Base-by-base conservation (phyloP, 2,113 vertebrate species). In the Hippoglossus stenolepis region DNA sequence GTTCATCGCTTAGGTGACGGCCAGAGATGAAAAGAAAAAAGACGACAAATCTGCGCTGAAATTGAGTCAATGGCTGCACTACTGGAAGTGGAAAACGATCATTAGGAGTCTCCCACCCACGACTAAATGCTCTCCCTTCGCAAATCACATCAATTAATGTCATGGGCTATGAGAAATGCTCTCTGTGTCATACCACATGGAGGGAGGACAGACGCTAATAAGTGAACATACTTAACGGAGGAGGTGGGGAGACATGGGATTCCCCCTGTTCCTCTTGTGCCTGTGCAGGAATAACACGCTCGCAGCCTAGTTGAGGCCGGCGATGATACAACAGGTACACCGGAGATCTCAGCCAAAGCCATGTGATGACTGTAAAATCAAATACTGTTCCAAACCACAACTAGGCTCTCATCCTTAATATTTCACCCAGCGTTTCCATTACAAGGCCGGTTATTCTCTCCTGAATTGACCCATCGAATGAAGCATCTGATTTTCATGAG, bases 81-180 rank as follows among this genome's bases (percentile, higher is more conserved):
- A 80, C 91, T 94, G 94, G 94, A 94, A 95, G 93, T 94, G 93
- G 93, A 92, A 94, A 91, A 90, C 31, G 92, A 93, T 94, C 93
- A 95, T 94, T 94, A 94, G 93, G 90, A 91, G 93, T 90, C 91
- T 94, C 91, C 94, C 94, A 93, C 94, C 91, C 94, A 94, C 92
- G 88, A 69, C 90, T 88, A 82, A 93, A 87, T 91, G 89, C 87
- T 91, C 89, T 93, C 91, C 92, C 89, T 90, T 91, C 67, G 79
- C 90, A 94, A 95, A 94, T 95, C 93, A 93, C 88, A 93, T 94
- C 93, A 95, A 95, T 94, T 90, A 93, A 93, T 92, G 93, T 95
- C 93, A 93, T 72, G 68, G 85, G 86, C 85, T 82, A 91, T 94
- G 92, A 95, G 82, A 91, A 93, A 94, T 94, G 91, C 83, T 87